These are phyloP conservation scores for Lydus trimaculatus DNA, from an alignment of 2,888 invertebrate species.

Conservation along the genomic window DNA sequence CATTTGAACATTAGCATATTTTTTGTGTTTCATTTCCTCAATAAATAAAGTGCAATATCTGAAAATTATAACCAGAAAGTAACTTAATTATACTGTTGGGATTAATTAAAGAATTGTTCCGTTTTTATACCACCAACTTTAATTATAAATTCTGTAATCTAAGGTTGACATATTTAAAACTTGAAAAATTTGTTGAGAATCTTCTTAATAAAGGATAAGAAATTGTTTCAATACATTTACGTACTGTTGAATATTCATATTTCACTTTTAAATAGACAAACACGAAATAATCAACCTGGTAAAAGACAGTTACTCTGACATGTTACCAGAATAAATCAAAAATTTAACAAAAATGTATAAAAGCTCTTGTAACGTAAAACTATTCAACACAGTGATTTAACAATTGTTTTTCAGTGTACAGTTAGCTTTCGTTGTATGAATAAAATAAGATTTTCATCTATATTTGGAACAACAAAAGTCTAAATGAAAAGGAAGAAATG, in stretches of 20 bases:
- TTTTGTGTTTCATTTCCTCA: no score
- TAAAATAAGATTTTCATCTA: no score
- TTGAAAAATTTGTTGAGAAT: background rate
- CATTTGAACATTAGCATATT: no score
- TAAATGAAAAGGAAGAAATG: no score
- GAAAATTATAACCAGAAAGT: background rate
- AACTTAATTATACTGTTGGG: background rate
- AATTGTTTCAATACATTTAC: background rate
- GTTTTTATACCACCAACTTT: background rate
- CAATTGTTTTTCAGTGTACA: no score
- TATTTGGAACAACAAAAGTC: no score
- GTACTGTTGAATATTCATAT: background rate
- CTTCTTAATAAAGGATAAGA: background rate
- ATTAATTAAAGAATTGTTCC: background rate
- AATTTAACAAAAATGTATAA: no score
- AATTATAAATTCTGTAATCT: background rate
- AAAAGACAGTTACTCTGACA: background rate
- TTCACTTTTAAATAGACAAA: background rate
- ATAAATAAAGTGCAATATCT: no score
- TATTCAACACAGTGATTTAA: no score
- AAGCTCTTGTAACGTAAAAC: no score
- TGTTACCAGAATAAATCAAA: no score
- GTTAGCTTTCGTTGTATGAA: no score
- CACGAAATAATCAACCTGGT: background rate
- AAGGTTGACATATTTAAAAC: background rate